Conservation (phyloP, 2,113 vertebrate genomes). For the Pteruthius melanotis region DNA sequence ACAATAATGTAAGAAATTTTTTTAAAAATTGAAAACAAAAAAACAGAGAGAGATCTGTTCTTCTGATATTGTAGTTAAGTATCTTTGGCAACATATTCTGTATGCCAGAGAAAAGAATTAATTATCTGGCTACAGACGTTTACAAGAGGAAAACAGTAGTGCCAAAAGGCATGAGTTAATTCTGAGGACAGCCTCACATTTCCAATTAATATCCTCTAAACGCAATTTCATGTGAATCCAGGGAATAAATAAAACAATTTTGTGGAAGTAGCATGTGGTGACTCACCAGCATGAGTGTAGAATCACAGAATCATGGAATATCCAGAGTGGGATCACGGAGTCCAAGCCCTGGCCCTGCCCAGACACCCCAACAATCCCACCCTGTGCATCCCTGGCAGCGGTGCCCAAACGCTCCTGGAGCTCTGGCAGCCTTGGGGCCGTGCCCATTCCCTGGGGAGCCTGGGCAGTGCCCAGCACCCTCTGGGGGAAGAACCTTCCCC, state of each 20-base stretch:
- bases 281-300: neutral
- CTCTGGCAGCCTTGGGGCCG: neutral
- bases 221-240: neutral
- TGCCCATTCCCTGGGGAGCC: neutral
- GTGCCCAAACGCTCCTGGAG: neutral
- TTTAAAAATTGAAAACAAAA: neutral
- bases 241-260: neutral
- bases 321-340: rapidly evolving
- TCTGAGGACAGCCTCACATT: neutral
- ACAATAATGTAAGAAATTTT: neutral
- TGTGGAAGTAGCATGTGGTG: neutral
- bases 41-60: neutral
- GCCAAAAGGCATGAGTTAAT: neutral
- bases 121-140: neutral
- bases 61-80: neutral
- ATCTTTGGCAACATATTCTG: neutral
- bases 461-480: neutral
- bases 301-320: neutral
- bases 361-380: neutral
- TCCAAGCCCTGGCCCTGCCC: rapidly evolving
- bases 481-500: neutral
- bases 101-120: neutral
- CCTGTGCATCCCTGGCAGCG: neutral
- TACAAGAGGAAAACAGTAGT: neutral
- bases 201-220: neutral